Evolutionary conservation across 2,113 vertebrate species (phyloP), one percentile per base, ranked within the genome.

Genomic region (Phylloscopus trochilus): DNA sequence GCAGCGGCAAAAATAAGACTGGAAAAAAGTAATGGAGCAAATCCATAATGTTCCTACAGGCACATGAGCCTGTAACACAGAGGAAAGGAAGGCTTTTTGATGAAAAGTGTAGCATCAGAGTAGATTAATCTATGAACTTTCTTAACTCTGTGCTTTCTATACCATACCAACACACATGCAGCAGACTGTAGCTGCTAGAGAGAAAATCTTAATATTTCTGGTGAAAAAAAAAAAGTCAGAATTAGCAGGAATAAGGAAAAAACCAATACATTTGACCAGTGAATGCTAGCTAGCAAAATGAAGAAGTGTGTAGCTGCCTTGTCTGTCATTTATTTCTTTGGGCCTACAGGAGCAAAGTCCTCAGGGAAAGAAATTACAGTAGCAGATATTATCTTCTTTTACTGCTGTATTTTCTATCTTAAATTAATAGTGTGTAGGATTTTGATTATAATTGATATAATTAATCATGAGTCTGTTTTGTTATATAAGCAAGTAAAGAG

Each of bases 371-470:
- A 78, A 94, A 87, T 88, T 91, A 67, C 17, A 59, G 55, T 43
- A 70, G 55, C 33, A 91, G 90, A 88, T 93, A 69, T 6, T 89
- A 84, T 93, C 91, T 90, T 76, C 35, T 46, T 95, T 91, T 83
- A 85, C 51, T 73, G 47, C 60, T 63, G 9, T 37, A 70, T 82
- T 95, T 91, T 78, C 78, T 77, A 67, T 92, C 72, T 85, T 41
- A 77, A 81, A 91, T 85, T 90, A 93, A 88, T 69, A 77, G 70
- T 4, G 9, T 0, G 3, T 87, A 91, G 82, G 67, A 63, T 93
- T 95, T 92, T 69, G 58, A 80, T 89, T 95, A 51, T 69, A 90
- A 84, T 79, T 93, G 78, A 49, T 69, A 73, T 56, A 88, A 91
- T 92, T 51, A 51, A 77, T 88, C 30, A 26, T 80, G 37, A 55